phyloP scores from a whole-genome alignment of 1,140 invertebrate species.

The Drosophila insularis region DNA sequence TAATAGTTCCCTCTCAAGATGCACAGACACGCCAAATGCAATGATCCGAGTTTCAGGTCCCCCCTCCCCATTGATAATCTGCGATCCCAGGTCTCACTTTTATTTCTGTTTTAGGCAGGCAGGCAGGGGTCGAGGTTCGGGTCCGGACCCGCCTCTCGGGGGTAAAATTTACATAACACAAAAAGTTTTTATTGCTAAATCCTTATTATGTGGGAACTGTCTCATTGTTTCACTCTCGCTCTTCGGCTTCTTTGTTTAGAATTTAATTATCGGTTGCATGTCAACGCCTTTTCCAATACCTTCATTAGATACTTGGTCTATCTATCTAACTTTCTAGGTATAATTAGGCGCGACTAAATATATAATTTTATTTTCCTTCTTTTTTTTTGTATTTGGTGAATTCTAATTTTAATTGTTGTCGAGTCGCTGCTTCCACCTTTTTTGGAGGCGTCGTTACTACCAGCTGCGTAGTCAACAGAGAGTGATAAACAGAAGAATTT shows the following conservation, averaged over 20 bases:
- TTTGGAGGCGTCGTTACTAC: not conserved
- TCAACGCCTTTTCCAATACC: slow-evolving; percentile 73
- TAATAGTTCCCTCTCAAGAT: slow-evolving; percentile 62
- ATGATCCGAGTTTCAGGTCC: slow-evolving; percentile 27
- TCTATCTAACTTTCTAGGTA: slow-evolving; percentile 15
- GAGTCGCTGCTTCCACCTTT: slow-evolving; percentile 17
- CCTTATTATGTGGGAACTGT: slow-evolving; percentile 75
- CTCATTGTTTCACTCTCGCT: slow-evolving; percentile 21
- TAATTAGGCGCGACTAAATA: slow-evolving; percentile 78
- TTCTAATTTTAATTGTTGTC: slow-evolving; percentile 64
- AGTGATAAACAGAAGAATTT: slow-evolving; percentile 56
- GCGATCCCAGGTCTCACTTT: not conserved
- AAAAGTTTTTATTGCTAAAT: slow-evolving; percentile 73
- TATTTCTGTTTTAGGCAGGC: too few relatives aligned
- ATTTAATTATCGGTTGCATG: slow-evolving; percentile 79
- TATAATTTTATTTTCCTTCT: slow-evolving; percentile 24
- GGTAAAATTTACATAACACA: slow-evolving; percentile 61
- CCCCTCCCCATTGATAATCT: slow-evolving; percentile 26
- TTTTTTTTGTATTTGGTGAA: slow-evolving; percentile 32
- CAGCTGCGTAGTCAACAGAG: slow-evolving; percentile 5
- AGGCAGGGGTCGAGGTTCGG: not conserved
- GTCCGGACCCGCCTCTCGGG: slow-evolving; percentile 22
- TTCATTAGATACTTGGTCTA: slow-evolving; percentile 56
- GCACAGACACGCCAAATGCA: slow-evolving; percentile 62
- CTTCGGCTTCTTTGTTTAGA: slow-evolving; percentile 30